Evolutionary conservation across 2,113 vertebrate genomes (phyloP).

Genomic region (Dasyurus viverrinus): DNA sequence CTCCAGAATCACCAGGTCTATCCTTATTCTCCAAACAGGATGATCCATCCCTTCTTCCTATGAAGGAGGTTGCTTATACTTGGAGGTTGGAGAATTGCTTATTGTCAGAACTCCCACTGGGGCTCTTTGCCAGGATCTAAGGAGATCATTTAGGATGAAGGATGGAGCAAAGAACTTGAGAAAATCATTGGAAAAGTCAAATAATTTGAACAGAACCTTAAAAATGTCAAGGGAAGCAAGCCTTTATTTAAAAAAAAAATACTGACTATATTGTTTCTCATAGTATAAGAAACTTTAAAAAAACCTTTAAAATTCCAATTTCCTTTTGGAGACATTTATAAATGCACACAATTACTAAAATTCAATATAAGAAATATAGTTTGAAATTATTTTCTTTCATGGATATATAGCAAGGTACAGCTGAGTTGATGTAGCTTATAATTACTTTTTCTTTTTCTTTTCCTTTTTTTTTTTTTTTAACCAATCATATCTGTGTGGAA

Average conservation of each 20-base stretch:
- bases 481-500: background rate
- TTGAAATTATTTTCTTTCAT: slow-evolving; percentile 65
- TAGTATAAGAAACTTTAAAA: slow-evolving; percentile 65
- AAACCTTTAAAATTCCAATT: slow-evolving; percentile 67
- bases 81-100: slow-evolving; percentile 8
- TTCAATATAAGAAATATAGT: slow-evolving; percentile 76
- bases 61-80: background rate
- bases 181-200: slow-evolving; percentile 50
- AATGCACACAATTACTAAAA: slow-evolving; percentile 75
- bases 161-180: slow-evolving; percentile 53
- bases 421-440: slow-evolving; percentile 66
- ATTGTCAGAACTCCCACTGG: slow-evolving; percentile 66
- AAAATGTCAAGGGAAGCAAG: slow-evolving; percentile 49
- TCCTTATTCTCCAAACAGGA: background rate
- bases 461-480: slow-evolving; percentile 47
- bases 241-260: slow-evolving; percentile 45
- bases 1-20: background rate
- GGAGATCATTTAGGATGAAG: slow-evolving; percentile 71
- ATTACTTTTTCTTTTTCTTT: slow-evolving; percentile 68
- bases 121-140: slow-evolving; percentile 54
- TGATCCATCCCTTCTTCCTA: slow-evolving; percentile 17
- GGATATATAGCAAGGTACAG: background rate
- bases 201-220: slow-evolving; percentile 70
- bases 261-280: slow-evolving; percentile 69
- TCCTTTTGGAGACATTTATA: slow-evolving; percentile 74